A percentile compares a stretch with the other conserved stretches of the same genome.
These are phyloP conservation scores for Nasonia vitripennis DNA, from an alignment of 1,140 invertebrate species.

Conservation along the genomic window DNA sequence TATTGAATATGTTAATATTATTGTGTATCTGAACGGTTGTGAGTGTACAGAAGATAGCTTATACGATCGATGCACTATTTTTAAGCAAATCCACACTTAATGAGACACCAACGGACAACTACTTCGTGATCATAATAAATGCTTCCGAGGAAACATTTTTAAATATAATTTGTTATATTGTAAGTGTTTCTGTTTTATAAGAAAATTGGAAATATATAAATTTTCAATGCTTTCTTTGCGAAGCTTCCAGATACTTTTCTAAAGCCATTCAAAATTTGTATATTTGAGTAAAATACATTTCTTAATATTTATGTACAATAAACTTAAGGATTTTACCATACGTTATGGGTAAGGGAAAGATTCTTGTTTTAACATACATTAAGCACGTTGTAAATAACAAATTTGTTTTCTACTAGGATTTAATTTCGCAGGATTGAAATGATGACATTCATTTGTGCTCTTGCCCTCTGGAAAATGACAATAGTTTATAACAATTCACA, in stretches of 20 bases:
- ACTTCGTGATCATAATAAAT: slow-evolving; percentile 28
- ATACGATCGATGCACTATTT: slow-evolving; percentile 67
- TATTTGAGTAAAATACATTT: slow-evolving; percentile 12
- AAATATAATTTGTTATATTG: slow-evolving; percentile 17
- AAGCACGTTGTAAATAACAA: slow-evolving; percentile 35
- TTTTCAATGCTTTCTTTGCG: background rate
- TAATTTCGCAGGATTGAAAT: background rate
- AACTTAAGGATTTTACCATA: background rate
- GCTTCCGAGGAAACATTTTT: slow-evolving; percentile 43
- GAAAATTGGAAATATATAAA: background rate
- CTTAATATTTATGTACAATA: slow-evolving; percentile 10
- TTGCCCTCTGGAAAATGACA: background rate
- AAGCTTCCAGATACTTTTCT: background rate
- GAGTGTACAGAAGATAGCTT: slow-evolving; percentile 70
- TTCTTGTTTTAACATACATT: slow-evolving; percentile 10
- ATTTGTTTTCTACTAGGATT: background rate
- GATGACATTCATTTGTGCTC: background rate
- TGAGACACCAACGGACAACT: slow-evolving; percentile 57
- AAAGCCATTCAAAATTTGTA: slow-evolving; percentile 4
- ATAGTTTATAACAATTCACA: background rate
- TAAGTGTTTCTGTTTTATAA: slow-evolving; percentile 24
- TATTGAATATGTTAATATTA: slow-evolving; percentile 72
- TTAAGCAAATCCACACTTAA: slow-evolving; percentile 62
- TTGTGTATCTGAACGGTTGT: slow-evolving; percentile 71
- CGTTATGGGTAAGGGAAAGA: background rate